Evolutionary conservation across 2,888 invertebrate species (phyloP), one percentile per base, ranked within the genome.

Genomic region (Mystacides longicornis): DNA sequence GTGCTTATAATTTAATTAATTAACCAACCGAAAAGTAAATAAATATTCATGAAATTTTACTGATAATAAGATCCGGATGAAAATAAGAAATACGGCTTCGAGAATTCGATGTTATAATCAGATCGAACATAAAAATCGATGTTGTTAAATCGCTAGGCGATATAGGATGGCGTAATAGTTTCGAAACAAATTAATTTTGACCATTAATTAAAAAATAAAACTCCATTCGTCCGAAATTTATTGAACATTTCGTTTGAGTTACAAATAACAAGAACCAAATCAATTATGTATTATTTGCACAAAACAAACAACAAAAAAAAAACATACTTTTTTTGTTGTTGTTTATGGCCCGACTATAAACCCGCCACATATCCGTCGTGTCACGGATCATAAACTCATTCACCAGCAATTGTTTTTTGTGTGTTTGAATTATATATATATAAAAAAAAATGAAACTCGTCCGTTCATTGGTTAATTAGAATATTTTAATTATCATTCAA

Each of bases 361-460:
- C 37, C 14, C 37, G 37, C 37, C 21, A 23, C 48, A 48, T 21
- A 48, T 48, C 48, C 48, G 48, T 18, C 16, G 48, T 23, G 53
- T 48, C 21, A 31, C 53, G 53, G 53, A 33, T 53, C 53, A 53
- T 53, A 48, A 53, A 53, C 27, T 20, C 48, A 33, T 21, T 14
- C 48, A 31, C 31, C 37, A 22, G 48, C 53, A 37, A 46, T 53
- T 53, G 49, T 49, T 49, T 49, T 33, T 19, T 19, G 16, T n/a
- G 5, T 11, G n/a, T 11, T 49, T 19, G 31, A n/a, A n/a, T n/a
- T n/a, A n/a, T n/a, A n/a, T n/a, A n/a, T n/a, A n/a, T n/a, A n/a
- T n/a, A n/a, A n/a, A n/a, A n/a, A n/a, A n/a, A n/a, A 23, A 33
- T 47, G 37, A 21, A 53, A 53, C 42, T 20, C 20, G 51, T 49